Conservation (phyloP, 2,113 vertebrate genomes). For the Nerophis lumbriciformis region DNA sequence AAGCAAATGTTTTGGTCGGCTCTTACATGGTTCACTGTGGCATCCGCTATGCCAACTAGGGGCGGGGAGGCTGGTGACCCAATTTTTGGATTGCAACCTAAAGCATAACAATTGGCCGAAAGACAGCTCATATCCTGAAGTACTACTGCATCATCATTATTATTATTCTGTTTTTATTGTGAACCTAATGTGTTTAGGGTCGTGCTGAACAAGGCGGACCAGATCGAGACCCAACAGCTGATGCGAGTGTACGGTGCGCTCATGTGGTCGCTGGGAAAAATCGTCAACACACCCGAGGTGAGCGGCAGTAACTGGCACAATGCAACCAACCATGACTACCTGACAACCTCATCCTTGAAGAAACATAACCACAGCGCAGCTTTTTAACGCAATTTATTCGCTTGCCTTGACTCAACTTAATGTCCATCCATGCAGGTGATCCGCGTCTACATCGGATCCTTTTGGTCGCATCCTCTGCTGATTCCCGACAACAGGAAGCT, state of each 20-base stretch:
- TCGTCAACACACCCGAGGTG: constrained; percentile 91
- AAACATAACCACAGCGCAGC: too few relatives aligned
- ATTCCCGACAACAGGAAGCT: constrained; percentile 95
- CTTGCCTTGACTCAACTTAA: background rate
- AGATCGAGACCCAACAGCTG: constrained; percentile 97
- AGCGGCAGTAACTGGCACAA: background rate
- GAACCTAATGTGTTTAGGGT: constrained; percentile 64
- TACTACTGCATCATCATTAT: too few relatives aligned
- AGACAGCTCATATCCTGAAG: too few relatives aligned
- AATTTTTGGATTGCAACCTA: too few relatives aligned
- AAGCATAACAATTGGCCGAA: too few relatives aligned
- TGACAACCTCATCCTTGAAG: too few relatives aligned
- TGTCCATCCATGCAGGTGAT: constrained; percentile 72
- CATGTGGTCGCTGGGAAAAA: constrained; percentile 98
- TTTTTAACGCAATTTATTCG: too few relatives aligned
- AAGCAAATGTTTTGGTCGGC: too few relatives aligned
- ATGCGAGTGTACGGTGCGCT: constrained; percentile 96
- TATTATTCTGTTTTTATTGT: background rate
- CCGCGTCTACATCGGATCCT: constrained; percentile 97
- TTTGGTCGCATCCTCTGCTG: constrained; percentile 94
- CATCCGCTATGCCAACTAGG: too few relatives aligned
- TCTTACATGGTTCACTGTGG: too few relatives aligned
- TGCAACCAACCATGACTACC: too few relatives aligned
- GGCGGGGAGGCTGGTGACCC: too few relatives aligned
- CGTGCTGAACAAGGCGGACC: constrained; percentile 96